These are phyloP conservation scores for Meteorus sp. DNA, from an alignment of 1,140 invertebrate species.

Conservation along the genomic window DNA sequence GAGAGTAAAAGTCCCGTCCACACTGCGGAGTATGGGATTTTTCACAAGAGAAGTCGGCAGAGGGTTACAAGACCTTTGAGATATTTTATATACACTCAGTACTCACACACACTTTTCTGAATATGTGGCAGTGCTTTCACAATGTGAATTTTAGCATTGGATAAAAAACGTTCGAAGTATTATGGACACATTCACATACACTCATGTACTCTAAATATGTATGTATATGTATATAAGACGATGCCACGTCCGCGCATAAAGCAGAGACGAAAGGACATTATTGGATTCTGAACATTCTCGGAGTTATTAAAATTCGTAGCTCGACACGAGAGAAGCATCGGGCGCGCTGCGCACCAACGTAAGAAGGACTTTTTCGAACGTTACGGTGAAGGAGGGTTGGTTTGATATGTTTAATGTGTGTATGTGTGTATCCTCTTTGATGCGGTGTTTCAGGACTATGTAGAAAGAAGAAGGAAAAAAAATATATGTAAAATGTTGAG, in stretches of 20 bases:
- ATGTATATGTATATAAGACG: constrained; percentile 17
- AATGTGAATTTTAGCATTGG: constrained; percentile 36
- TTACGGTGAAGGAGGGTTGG: constrained; percentile 23
- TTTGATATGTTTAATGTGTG: no score
- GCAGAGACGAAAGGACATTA: constrained; percentile 53
- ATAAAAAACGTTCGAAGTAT: constrained; percentile 31
- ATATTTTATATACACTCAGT: not conserved
- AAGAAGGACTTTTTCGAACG: no score
- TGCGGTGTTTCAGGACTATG: no score
- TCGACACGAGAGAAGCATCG: constrained; percentile 50
- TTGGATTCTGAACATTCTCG: constrained; percentile 59
- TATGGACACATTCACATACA: constrained; percentile 9
- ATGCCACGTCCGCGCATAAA: constrained; percentile 23
- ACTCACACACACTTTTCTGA: not conserved
- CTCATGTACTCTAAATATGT: not conserved
- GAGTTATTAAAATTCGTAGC: constrained; percentile 60
- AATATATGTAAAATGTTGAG: no score
- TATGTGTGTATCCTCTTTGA: no score
- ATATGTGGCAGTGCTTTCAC: constrained; percentile 32
- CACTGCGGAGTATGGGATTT: constrained; percentile 57
- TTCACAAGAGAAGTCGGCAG: no score
- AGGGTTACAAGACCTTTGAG: constrained; percentile 9
- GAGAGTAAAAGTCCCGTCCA: constrained; percentile 47
- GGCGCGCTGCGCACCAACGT: no score
- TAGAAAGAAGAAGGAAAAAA: no score